A percentile compares a stretch with the other conserved stretches of the same genome.
phyloP scores from a whole-genome alignment of 2,888 invertebrate genomes.

The Drosophila putrida region DNA sequence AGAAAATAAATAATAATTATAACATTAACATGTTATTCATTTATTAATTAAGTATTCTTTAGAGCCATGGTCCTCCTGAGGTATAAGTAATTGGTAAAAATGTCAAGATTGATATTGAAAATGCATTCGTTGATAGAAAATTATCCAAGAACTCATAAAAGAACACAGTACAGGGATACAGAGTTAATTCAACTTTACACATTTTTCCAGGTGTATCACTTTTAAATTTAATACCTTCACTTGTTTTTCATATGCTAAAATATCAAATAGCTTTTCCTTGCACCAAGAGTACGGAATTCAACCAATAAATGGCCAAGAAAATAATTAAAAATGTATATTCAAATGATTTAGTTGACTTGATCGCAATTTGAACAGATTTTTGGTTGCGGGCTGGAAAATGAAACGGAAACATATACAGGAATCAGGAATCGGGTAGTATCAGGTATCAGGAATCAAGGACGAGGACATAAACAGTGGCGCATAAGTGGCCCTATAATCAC shows the following conservation, averaged over 20 bases:
- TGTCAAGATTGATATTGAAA: no score
- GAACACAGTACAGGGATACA: no score
- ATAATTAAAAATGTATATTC: background rate
- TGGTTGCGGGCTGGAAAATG: slow-evolving; percentile 2
- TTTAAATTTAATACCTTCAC: background rate
- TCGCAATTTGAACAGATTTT: slow-evolving; percentile 4
- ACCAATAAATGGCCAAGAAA: background rate
- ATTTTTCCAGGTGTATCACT: background rate
- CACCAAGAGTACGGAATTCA: background rate
- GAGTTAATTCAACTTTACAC: no score
- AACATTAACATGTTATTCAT: no score
- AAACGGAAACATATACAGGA: slow-evolving; percentile 44
- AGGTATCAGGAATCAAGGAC: slow-evolving; percentile 24
- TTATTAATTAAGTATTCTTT: no score
- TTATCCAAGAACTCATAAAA: no score
- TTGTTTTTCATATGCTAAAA: background rate
- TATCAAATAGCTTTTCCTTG: no score
- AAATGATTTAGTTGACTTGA: slow-evolving; percentile 9
- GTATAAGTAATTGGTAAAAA: no score
- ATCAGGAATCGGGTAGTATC: slow-evolving; percentile 22
- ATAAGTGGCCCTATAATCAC: slow-evolving; percentile 77
- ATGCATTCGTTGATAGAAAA: no score
- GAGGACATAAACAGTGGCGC: slow-evolving; percentile 63
- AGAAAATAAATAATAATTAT: no score
- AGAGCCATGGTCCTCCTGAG: no score